These are phyloP conservation scores for Tridacna gigas DNA, from an alignment of 2,888 invertebrate genomes.

Conservation along the genomic window DNA sequence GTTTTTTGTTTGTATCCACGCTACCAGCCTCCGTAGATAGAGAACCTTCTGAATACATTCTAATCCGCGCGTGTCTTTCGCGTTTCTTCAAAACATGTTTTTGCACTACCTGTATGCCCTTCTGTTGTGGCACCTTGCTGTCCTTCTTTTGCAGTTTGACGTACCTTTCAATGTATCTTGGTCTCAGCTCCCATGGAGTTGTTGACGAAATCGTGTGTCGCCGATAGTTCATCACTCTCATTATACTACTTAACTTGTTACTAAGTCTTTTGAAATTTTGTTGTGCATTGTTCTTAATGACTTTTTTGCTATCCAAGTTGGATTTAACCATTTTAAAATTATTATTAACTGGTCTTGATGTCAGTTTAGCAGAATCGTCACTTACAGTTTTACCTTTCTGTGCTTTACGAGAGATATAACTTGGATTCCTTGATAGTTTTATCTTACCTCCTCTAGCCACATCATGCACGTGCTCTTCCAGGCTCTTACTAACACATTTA, in stretches of 20 bases:
- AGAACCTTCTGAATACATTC: slow-evolving; percentile 10
- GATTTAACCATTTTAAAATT: not conserved
- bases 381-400: not conserved
- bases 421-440: too few species aligned
- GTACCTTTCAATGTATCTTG: not conserved
- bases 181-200: not conserved
- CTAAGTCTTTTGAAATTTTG: slow-evolving; percentile 10
- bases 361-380: not conserved
- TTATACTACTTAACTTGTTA: not conserved
- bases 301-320: not conserved
- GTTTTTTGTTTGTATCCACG: not conserved
- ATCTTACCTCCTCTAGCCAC: not conserved
- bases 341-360: not conserved
- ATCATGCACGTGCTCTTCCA: not conserved
- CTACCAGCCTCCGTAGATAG: not conserved
- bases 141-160: not conserved
- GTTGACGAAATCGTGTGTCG: slow-evolving; percentile 4
- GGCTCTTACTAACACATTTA: not conserved
- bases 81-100: not conserved
- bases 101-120: not conserved
- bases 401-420: too few species aligned
- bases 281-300: not conserved
- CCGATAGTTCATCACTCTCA: slow-evolving; percentile 8
- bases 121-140: not conserved
- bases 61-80: slow-evolving; percentile 8